Evolutionary conservation across 2,113 vertebrate species (phyloP).

Genomic region (Mystacornis crossleyi): DNA sequence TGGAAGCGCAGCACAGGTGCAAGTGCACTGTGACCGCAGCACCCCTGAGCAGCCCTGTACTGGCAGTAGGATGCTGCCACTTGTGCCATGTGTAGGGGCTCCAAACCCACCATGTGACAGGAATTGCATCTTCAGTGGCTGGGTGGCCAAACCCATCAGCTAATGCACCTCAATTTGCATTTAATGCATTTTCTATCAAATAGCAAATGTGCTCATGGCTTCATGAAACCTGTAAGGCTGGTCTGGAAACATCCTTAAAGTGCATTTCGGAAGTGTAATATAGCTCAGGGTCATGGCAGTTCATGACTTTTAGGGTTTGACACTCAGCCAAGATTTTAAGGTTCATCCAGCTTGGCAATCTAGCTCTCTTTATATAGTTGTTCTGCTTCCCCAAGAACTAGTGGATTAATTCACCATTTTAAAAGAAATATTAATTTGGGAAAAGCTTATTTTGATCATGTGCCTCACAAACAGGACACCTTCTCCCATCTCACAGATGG

Average conservation of each 20-base stretch:
- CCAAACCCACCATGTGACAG: neutral
- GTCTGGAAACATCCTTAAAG: neutral
- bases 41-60: neutral
- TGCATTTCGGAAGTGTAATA: constrained; percentile 9
- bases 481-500: neutral
- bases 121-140: neutral
- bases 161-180: neutral
- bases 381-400: neutral
- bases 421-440: neutral
- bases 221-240: neutral
- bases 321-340: constrained; percentile 24
- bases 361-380: neutral
- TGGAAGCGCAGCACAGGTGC: neutral
- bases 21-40: neutral
- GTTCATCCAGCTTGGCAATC: neutral
- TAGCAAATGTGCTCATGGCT: neutral
- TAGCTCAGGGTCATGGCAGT: neutral
- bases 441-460: neutral
- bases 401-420: neutral
- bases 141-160: neutral
- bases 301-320: constrained; percentile 30
- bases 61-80: neutral
- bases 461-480: neutral
- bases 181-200: neutral
- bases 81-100: neutral